phyloP scores from a whole-genome alignment of 37 sponge, comb jelly and placozoan genomes.

The Lycopodina hypogea region DNA sequence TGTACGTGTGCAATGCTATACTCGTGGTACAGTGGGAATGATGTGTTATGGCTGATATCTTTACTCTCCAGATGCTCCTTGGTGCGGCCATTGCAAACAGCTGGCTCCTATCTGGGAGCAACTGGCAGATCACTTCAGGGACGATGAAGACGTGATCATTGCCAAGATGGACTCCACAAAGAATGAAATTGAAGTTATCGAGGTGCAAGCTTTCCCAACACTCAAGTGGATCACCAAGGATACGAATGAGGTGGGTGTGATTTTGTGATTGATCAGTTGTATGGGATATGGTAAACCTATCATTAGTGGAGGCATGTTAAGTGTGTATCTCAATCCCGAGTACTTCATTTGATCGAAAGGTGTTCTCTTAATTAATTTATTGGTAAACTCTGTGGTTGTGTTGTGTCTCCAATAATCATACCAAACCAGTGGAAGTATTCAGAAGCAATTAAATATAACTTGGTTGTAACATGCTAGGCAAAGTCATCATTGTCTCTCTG shows the following conservation, averaged over 20 bases:
- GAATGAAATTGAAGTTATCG: conserved; percentile 84
- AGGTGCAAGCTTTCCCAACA: conserved; percentile 87
- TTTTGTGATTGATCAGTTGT: too few species aligned
- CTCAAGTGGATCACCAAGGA: conserved; percentile 88
- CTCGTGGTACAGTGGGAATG: neutral
- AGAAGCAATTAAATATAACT: too few species aligned
- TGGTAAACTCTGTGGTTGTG: too few species aligned
- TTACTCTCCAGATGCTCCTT: conserved; percentile 87
- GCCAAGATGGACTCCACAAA: conserved; percentile 97
- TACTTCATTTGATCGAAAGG: too few species aligned
- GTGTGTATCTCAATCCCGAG: too few species aligned
- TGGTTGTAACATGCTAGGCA: too few species aligned
- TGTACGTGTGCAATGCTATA: conserved; percentile 61
- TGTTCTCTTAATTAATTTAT: too few species aligned
- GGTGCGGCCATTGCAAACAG: conserved; percentile 99
- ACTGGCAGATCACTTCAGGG: conserved; percentile 84
- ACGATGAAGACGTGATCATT: conserved; percentile 81
- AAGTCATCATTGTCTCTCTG: too few species aligned
- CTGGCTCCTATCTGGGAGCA: conserved; percentile 96
- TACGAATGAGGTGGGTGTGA: conserved; percentile 60
- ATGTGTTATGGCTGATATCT: neutral
- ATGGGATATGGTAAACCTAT: too few species aligned
- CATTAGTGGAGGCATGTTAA: too few species aligned
- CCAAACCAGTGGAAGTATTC: too few species aligned
- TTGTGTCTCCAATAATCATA: too few species aligned